A percentile compares a stretch with the other conserved stretches of the same genome.
Conservation (phyloP, 2,888 invertebrate species). For the Chaitophorus viminalis region DNA sequence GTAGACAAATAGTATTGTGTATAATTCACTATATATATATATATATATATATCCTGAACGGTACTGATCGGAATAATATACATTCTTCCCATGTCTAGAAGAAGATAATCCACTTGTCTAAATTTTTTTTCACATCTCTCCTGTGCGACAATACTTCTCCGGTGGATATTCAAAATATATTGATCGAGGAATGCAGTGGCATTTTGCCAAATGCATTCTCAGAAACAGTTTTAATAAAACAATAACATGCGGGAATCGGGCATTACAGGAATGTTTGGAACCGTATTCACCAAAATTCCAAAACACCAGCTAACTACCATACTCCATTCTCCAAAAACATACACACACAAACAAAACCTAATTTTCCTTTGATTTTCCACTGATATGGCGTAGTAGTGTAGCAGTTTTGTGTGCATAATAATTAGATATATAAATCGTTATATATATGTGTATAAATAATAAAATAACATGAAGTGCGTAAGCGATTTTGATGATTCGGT, state of each 20-base stretch:
- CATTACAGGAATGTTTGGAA: conserved; percentile 3
- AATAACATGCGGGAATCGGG: conserved; percentile 15
- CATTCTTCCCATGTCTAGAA: background rate
- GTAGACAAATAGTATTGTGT: background rate
- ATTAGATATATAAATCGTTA: background rate
- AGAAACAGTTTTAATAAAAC: conserved; percentile 35
- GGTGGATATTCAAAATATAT: conserved; percentile 2
- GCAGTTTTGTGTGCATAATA: background rate
- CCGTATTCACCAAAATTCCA: background rate
- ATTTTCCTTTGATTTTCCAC: background rate
- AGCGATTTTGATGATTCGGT: too few relatives aligned
- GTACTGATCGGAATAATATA: background rate
- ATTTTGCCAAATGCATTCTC: conserved; percentile 40
- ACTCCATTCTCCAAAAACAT: too few relatives aligned
- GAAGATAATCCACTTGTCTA: background rate
- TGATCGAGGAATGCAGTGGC: conserved; percentile 30
- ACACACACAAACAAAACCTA: background rate
- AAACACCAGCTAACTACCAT: background rate
- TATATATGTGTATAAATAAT: background rate
- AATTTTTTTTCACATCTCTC: background rate
- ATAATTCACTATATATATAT: background rate
- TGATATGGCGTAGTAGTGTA: background rate
- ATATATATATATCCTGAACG: background rate
- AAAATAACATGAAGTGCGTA: too few relatives aligned
- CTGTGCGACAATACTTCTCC: background rate